These are phyloP conservation scores for Dicrurus megarhynchus DNA, from an alignment of 2,113 vertebrate species.

Conservation along the genomic window DNA sequence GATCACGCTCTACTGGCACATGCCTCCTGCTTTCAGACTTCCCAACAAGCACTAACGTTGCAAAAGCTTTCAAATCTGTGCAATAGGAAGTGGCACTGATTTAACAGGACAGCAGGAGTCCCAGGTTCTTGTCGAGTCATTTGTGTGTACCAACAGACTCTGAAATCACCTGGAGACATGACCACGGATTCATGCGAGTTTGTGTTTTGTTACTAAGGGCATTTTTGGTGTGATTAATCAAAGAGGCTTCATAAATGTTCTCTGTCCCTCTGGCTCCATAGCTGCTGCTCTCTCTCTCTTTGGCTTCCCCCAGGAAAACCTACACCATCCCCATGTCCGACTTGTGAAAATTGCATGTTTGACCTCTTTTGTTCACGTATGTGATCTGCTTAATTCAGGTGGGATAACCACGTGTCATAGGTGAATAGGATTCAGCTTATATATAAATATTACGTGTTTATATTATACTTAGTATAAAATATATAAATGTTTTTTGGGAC, in stretches of 20 bases:
- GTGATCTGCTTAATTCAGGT: neutral
- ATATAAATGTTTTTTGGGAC: neutral
- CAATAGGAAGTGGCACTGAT: neutral
- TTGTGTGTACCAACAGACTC: neutral
- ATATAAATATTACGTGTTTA: neutral
- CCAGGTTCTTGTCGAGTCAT: neutral
- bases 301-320: neutral
- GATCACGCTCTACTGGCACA: neutral
- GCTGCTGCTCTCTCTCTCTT: neutral
- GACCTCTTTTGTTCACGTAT: neutral
- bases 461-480: neutral
- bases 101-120: neutral
- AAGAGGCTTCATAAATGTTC: neutral
- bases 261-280: neutral
- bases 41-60: accelerated
- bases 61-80: neutral
- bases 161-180: neutral
- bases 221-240: neutral
- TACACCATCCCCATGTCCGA: accelerated
- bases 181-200: accelerated
- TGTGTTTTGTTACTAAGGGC: neutral
- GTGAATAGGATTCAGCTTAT: neutral
- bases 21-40: neutral
- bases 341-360: neutral
- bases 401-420: neutral